phyloP scores from a whole-genome alignment of 2,888 invertebrate genomes.

The Nephrocerus scutellatus region DNA sequence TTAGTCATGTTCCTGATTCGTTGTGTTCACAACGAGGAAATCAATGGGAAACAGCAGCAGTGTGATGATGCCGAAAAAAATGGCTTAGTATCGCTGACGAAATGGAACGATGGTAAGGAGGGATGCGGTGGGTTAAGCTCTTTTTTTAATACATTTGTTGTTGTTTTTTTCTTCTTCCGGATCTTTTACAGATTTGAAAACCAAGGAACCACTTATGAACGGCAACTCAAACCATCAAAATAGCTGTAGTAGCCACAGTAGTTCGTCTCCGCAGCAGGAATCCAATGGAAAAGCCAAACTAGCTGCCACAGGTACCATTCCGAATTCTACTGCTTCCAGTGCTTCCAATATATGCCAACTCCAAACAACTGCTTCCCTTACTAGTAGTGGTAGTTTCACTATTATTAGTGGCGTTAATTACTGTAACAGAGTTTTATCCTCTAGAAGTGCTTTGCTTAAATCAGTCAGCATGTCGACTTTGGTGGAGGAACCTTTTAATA shows the following conservation, averaged over 20 bases:
- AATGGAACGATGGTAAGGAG: conserved; percentile 24
- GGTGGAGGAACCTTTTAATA: conserved; percentile 15
- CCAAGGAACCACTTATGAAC: conserved; percentile 29
- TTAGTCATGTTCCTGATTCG: conserved; percentile 61
- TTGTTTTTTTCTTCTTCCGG: background rate
- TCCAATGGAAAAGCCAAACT: conserved; percentile 29
- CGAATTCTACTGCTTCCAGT: conserved; percentile 19
- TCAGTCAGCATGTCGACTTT: conserved; percentile 27
- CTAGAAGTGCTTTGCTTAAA: conserved; percentile 34
- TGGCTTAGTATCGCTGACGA: conserved; percentile 16
- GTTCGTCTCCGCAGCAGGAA: conserved; percentile 10
- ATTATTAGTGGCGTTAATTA: too few species aligned
- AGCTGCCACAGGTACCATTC: conserved; percentile 35
- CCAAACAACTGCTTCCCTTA: too few species aligned
- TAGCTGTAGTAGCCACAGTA: conserved; percentile 9
- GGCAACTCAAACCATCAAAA: conserved; percentile 20
- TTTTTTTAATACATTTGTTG: background rate
- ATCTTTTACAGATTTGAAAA: conserved; percentile 21
- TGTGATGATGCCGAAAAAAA: conserved; percentile 15
- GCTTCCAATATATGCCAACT: too few species aligned
- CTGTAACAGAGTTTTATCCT: conserved; percentile 27
- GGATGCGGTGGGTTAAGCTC: conserved; percentile 7
- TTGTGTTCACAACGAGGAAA: conserved; percentile 47
- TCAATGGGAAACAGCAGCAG: conserved; percentile 8
- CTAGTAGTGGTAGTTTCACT: too few species aligned